These are phyloP conservation scores for Albula goreensis DNA, from an alignment of 2,113 vertebrate genomes.

Conservation along the genomic window DNA sequence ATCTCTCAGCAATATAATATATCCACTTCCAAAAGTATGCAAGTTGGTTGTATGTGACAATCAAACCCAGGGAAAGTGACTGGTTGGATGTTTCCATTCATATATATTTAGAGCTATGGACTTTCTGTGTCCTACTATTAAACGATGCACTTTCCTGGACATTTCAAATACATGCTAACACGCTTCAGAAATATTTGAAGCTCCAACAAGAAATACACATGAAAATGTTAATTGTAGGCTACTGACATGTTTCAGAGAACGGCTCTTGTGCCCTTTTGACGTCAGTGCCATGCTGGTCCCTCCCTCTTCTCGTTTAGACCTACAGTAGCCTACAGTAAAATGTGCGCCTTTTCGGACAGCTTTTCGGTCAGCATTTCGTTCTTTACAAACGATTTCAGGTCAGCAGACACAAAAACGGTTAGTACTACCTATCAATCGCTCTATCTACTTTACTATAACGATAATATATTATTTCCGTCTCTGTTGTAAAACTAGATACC, in stretches of 20 bases:
- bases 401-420: not conserved
- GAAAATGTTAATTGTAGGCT: not conserved
- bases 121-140: not conserved
- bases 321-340: not conserved
- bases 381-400: not conserved
- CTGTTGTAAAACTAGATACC: slow-evolving; percentile 37
- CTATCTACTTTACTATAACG: slow-evolving; percentile 22
- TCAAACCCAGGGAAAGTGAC: not conserved
- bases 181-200: not conserved
- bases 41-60: not conserved
- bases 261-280: not conserved
- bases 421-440: slow-evolving; percentile 22
- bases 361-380: not conserved
- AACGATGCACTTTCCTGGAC: slow-evolving; percentile 3
- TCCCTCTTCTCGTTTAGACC: not conserved
- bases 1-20: not conserved
- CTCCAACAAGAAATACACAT: not conserved
- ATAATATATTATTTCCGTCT: slow-evolving; percentile 32
- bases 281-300: not conserved
- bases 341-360: not conserved
- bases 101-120: not conserved
- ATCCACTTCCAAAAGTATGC: not conserved
- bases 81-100: not conserved
- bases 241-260: not conserved
- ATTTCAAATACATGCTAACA: not conserved